Conservation (phyloP, 2,888 invertebrate species). For the Trypoxylon attenuatum region DNA sequence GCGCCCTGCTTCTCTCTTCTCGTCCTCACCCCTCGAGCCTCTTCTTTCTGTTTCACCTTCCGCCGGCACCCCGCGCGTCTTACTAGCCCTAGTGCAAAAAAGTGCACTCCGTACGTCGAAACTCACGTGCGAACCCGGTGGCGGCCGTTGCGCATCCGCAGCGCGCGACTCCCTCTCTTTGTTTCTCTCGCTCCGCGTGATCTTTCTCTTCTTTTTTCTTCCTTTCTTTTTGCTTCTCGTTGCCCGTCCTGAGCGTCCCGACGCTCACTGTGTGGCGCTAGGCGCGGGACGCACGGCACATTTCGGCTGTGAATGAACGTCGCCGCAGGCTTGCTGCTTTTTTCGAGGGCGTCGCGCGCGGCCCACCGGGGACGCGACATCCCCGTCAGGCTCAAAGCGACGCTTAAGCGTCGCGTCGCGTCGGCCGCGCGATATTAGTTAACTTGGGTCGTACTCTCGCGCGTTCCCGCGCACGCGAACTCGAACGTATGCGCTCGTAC, state of each 20-base stretch:
- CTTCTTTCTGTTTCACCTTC: not conserved
- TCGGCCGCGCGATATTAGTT: not conserved
- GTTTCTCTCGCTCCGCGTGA: not conserved
- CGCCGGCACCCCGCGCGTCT: not conserved
- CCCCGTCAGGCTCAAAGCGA: not conserved
- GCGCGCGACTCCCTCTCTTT: not conserved
- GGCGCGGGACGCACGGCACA: not conserved
- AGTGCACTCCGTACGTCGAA: not conserved
- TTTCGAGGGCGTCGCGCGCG: not conserved
- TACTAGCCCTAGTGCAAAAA: not conserved
- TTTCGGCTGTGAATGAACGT: slow-evolving; percentile 1
- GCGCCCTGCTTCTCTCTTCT: slow-evolving; percentile 3
- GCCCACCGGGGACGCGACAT: not conserved
- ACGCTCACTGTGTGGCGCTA: no score
- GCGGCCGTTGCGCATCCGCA: not conserved
- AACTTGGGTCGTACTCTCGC: no score
- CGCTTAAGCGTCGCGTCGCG: not conserved
- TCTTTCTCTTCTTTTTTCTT: no score
- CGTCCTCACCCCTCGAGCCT: not conserved
- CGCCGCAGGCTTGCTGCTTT: not conserved
- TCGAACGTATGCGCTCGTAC: not conserved
- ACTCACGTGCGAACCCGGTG: slow-evolving; percentile 20
- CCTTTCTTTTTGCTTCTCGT: no score
- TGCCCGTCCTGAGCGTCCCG: no score
- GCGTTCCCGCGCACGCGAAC: not conserved